Evolutionary conservation across 2,888 invertebrate genomes (phyloP).

Genomic region (Tethea ocularis): DNA sequence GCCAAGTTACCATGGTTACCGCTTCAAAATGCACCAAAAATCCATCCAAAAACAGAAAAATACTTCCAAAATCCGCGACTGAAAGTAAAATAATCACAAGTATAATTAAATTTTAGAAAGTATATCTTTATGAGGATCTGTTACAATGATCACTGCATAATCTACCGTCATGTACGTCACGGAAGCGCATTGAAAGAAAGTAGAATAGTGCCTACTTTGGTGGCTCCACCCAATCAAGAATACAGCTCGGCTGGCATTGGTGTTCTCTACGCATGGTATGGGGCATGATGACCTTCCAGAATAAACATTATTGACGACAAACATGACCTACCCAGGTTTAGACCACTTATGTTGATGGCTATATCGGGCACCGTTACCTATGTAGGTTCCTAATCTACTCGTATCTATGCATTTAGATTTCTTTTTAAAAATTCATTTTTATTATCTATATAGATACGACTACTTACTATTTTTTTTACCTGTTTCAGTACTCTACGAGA

Average conservation of each 20-base stretch:
- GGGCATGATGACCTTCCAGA: conserved; percentile 54
- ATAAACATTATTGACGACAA: conserved; percentile 55
- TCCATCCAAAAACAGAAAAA: conserved; percentile 25
- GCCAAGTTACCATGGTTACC: conserved; percentile 67
- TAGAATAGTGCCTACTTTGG: conserved; percentile 49
- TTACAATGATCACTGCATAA: conserved; percentile 26
- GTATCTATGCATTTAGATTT: background rate
- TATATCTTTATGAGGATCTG: background rate
- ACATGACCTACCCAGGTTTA: conserved; percentile 44
- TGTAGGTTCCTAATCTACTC: too few species aligned
- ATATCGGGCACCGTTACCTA: background rate
- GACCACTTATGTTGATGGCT: conserved; percentile 27
- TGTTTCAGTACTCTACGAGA: too few species aligned
- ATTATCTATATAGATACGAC: background rate
- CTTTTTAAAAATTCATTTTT: background rate
- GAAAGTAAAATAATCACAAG: conserved; percentile 1
- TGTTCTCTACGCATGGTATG: conserved; percentile 57
- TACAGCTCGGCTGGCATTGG: conserved; percentile 63
- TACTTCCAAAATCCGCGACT: conserved; percentile 8
- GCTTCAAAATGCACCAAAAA: conserved; percentile 44
- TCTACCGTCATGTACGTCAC: conserved; percentile 31
- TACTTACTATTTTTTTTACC: too few species aligned
- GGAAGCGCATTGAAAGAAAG: conserved; percentile 52
- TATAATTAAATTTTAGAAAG: conserved; percentile 9
- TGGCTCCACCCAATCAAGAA: conserved; percentile 68